A percentile compares a stretch with the other conserved stretches of the same genome.
Evolutionary conservation across 2,888 invertebrate species (phyloP).

Genomic region (Elmis aenea): DNA sequence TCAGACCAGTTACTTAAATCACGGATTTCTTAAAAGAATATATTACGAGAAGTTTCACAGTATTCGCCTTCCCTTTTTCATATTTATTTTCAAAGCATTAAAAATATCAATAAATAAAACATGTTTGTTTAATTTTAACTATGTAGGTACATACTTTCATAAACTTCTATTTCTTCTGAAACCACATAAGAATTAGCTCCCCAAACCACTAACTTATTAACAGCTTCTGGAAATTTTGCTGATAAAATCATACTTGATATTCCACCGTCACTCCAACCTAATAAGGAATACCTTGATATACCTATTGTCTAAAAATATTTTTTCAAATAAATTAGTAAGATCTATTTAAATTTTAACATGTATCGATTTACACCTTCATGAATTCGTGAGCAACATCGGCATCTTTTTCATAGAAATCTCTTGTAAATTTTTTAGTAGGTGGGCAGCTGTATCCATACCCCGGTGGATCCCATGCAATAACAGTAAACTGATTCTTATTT

Average conservation of each 20-base stretch:
- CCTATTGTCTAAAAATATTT: constrained; percentile 59
- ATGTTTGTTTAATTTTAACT: too few relatives aligned
- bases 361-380: constrained; percentile 73
- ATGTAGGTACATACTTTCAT: constrained; percentile 58
- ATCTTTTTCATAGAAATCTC: constrained; percentile 70
- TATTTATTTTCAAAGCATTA: too few relatives aligned
- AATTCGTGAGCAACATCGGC: constrained; percentile 65
- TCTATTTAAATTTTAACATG: too few relatives aligned
- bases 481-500: constrained; percentile 56
- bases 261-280: constrained; percentile 92
- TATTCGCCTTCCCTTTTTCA: too few relatives aligned
- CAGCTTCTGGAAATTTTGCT: constrained; percentile 59
- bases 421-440: constrained; percentile 64
- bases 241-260: constrained; percentile 73
- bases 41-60: neutral
- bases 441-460: constrained; percentile 83
- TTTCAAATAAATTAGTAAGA: too few relatives aligned
- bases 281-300: constrained; percentile 63
- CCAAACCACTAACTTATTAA: constrained; percentile 72
- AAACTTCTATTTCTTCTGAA: constrained; percentile 60
- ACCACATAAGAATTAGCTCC: constrained; percentile 73
- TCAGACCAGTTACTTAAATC: constrained; percentile 76
- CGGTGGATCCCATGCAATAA: constrained; percentile 79
- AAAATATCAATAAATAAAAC: too few relatives aligned
- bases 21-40: constrained; percentile 53